Evolutionary conservation across 2,797 vertebrate genomes (phyloP).

Genomic region (Typhlichthys eigenmanni): DNA sequence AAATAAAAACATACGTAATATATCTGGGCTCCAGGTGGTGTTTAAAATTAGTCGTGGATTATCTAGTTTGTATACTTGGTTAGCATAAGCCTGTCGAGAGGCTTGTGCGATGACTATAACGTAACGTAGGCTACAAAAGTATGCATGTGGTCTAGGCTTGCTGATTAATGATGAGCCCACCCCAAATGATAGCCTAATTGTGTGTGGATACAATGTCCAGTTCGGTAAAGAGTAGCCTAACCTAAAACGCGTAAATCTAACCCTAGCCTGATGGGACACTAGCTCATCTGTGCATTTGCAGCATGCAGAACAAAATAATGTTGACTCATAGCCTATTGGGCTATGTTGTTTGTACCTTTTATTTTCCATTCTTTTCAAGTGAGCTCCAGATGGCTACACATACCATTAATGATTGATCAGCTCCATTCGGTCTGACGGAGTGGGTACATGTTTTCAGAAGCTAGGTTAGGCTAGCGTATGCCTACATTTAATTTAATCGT

Average conservation of each 20-base stretch:
- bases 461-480: not conserved
- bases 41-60: conserved; percentile 6
- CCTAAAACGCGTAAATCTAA: not conserved
- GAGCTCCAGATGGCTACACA: conserved; percentile 45
- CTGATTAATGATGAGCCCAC: not conserved
- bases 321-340: no score
- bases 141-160: no score
- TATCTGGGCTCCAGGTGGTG: not conserved
- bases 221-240: not conserved
- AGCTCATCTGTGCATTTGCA: not conserved
- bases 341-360: conserved; percentile 11
- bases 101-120: conserved; percentile 3
- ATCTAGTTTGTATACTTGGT: not conserved
- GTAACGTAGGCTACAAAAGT: no score
- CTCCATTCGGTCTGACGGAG: not conserved
- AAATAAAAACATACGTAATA: no score
- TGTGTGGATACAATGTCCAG: not conserved
- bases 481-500: not conserved
- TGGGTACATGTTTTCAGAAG: not conserved
- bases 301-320: not conserved
- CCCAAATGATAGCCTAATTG: not conserved
- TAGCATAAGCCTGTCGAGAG: not conserved
- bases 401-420: conserved; percentile 46
- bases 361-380: conserved; percentile 38
- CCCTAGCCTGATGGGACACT: not conserved